Evolutionary conservation across 2,888 invertebrate genomes (phyloP).

Genomic region (Brenthis daphne): DNA sequence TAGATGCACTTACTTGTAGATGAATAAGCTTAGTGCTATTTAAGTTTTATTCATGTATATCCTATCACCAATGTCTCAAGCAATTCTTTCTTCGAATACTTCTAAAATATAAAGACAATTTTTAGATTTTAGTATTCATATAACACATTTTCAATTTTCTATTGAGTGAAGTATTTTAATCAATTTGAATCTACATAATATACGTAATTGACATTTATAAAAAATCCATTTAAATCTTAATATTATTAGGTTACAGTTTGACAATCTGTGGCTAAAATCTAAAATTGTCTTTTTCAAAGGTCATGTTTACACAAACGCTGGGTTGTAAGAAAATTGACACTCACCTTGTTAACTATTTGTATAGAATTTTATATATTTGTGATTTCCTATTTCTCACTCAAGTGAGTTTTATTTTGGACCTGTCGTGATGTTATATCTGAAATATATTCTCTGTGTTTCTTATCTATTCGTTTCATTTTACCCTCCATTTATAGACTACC

Average conservation of each 20-base stretch:
- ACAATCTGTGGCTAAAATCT: constrained; percentile 17
- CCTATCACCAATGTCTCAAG: constrained; percentile 18
- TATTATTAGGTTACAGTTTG: neutral
- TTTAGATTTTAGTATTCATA: constrained; percentile 8
- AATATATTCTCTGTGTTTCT: constrained; percentile 82
- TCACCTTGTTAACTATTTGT: constrained; percentile 78
- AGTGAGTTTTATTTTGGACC: constrained; percentile 78
- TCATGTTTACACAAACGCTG: constrained; percentile 38
- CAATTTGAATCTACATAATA: too few relatives aligned
- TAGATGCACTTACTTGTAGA: constrained; percentile 73
- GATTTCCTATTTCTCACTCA: constrained; percentile 71
- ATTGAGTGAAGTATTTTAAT: too few relatives aligned
- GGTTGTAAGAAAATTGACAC: constrained; percentile 40
- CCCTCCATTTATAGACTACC: neutral
- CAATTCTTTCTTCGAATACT: constrained; percentile 16
- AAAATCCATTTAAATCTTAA: neutral
- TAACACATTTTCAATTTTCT: neutral
- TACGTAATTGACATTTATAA: too few relatives aligned
- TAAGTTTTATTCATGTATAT: constrained; percentile 17
- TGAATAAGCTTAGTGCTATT: constrained; percentile 28
- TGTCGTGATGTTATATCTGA: constrained; percentile 79
- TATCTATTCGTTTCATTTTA: constrained; percentile 57
- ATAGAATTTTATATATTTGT: constrained; percentile 78
- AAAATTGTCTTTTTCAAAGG: constrained; percentile 27
- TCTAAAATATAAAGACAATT: constrained; percentile 5